Evolutionary conservation across 1,140 invertebrate species (phyloP).

Genomic region (Amphibalanus amphitrite): DNA sequence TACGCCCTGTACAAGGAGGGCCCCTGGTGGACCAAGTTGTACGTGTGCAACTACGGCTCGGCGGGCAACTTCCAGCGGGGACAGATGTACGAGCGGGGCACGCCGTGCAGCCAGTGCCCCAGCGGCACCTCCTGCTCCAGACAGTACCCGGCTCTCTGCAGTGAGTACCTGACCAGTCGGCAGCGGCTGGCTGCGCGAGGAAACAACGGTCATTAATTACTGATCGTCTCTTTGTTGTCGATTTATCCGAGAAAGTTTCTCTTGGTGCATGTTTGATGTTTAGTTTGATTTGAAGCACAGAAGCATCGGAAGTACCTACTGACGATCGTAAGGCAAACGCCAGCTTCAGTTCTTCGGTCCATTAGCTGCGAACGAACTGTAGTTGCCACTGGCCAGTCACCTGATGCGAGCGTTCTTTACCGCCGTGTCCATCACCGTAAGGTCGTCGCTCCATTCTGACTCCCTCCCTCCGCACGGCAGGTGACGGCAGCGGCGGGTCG

Average conservation of each 20-base stretch:
- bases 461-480: neutral
- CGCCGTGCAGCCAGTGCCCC: slow-evolving; percentile 23
- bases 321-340: neutral
- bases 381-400: neutral
- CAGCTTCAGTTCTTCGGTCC: neutral
- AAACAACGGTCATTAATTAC: too few relatives aligned
- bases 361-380: neutral
- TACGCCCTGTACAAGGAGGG: slow-evolving; percentile 19
- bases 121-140: slow-evolving; percentile 21
- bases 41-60: slow-evolving; percentile 20
- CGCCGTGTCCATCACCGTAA: neutral
- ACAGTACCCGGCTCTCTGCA: slow-evolving; percentile 22
- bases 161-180: neutral
- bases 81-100: slow-evolving; percentile 23
- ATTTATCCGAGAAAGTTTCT: neutral
- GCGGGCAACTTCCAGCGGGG: slow-evolving; percentile 22
- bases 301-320: neutral
- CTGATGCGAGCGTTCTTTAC: neutral
- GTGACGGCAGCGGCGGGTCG: neutral
- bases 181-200: neutral
- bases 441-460: neutral
- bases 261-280: too few relatives aligned
- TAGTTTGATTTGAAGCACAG: neutral
- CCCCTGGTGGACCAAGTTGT: slow-evolving; percentile 20
- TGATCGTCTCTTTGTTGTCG: neutral